phyloP scores from a whole-genome alignment of 2,797 vertebrate species.

The Brotula barbata region DNA sequence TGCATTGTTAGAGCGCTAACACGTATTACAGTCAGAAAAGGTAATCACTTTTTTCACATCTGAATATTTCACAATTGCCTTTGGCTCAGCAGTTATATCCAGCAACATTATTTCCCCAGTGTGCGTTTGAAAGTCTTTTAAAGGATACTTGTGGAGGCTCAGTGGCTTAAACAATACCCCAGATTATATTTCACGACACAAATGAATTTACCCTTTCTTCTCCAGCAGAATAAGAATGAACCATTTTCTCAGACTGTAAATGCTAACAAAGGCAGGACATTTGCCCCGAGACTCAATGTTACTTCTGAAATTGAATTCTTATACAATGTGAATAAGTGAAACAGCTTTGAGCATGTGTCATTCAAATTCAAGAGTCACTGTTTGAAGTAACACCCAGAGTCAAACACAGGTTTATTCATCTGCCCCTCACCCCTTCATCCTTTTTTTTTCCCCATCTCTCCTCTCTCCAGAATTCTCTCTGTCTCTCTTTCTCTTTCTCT shows the following conservation, averaged over 20 bases:
- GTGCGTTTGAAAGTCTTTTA: constrained; percentile 59
- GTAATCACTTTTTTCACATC: constrained; percentile 37
- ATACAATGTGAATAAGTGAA: constrained; percentile 78
- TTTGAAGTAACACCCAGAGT: constrained; percentile 59
- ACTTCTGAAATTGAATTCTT: constrained; percentile 84
- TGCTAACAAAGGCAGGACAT: constrained; percentile 70
- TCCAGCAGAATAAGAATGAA: constrained; percentile 73
- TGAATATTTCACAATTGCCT: constrained; percentile 56
- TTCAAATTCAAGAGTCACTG: constrained; percentile 41
- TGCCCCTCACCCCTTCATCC: constrained; percentile 56
- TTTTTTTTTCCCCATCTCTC: constrained; percentile 41
- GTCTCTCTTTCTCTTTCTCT: constrained; percentile 9
- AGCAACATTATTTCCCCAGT: constrained; percentile 59
- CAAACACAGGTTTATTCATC: constrained; percentile 56
- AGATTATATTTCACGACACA: constrained; percentile 53
- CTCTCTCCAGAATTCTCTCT: constrained; percentile 23
- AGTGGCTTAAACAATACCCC: constrained; percentile 48
- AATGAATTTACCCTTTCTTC: constrained; percentile 52
- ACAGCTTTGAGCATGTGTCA: constrained; percentile 53
- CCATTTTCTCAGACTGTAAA: constrained; percentile 80
- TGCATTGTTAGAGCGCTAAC: constrained; percentile 35
- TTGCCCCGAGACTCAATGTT: constrained; percentile 68
- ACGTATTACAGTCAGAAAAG: constrained; percentile 55
- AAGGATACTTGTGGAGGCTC: constrained; percentile 51
- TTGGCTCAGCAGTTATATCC: constrained; percentile 48